phyloP scores from a whole-genome alignment of 2,797 vertebrate species.

The Myoxocephalus aenaeus region DNA sequence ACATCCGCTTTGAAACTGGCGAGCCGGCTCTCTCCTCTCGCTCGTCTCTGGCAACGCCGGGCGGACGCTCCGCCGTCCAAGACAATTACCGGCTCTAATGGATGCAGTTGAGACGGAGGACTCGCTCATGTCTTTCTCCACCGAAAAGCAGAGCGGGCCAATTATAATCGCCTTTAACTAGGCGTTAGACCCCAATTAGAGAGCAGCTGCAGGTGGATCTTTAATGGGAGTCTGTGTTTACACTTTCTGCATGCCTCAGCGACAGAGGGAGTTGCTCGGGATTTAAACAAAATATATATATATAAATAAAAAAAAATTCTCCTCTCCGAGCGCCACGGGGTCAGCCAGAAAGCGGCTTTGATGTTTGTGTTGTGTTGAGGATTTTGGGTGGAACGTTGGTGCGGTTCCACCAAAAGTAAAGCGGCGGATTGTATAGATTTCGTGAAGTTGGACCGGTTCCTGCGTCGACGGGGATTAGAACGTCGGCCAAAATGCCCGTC shows the following conservation, averaged over 20 bases:
- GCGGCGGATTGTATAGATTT: conserved; percentile 65
- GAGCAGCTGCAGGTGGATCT: conserved; percentile 78
- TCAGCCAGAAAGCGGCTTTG: conserved; percentile 66
- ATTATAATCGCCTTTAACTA: conserved; percentile 80
- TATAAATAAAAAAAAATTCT: not conserved
- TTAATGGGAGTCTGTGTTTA: conserved; percentile 67
- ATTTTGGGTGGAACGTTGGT: conserved; percentile 27
- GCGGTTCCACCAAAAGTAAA: conserved; percentile 67
- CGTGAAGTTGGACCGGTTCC: conserved; percentile 65
- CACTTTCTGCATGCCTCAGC: conserved; percentile 65
- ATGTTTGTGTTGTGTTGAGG: conserved; percentile 35
- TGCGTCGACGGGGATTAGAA: conserved; percentile 70
- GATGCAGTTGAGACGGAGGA: conserved; percentile 74
- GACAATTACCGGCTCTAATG: conserved; percentile 79
- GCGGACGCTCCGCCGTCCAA: conserved; percentile 58
- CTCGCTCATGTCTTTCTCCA: conserved; percentile 81
- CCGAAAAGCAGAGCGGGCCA: conserved; percentile 74
- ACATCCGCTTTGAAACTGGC: conserved; percentile 32
- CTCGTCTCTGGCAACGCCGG: conserved; percentile 56
- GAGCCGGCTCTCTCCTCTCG: conserved; percentile 53
- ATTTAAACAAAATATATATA: not conserved
- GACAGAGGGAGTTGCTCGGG: conserved; percentile 55
- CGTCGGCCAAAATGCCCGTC: conserved; percentile 66
- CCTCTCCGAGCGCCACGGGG: conserved; percentile 31
- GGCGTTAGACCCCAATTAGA: conserved; percentile 80